Evolutionary conservation across 2,888 invertebrate species (phyloP).

Genomic region (Germaria angustata): DNA sequence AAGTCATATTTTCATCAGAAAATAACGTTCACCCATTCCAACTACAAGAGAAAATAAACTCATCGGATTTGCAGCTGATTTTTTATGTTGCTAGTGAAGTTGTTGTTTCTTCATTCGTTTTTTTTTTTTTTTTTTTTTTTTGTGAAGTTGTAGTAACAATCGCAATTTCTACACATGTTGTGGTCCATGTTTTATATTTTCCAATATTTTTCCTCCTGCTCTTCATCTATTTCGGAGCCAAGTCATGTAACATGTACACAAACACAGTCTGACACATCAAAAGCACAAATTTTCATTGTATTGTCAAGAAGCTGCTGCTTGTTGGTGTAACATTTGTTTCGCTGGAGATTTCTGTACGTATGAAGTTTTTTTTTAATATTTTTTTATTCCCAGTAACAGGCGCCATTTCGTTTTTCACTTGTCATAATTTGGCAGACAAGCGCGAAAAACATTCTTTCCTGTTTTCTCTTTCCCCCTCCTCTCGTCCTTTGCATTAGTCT

Average conservation of each 20-base stretch:
- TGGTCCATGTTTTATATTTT: constrained; percentile 54
- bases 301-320: constrained; percentile 16
- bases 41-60: constrained; percentile 19
- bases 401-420: constrained; percentile 65
- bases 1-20: constrained; percentile 11
- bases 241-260: constrained; percentile 13
- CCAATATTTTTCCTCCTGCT: neutral
- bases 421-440: constrained; percentile 69
- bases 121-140: neutral
- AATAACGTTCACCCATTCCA: neutral
- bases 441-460: constrained; percentile 63
- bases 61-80: constrained; percentile 6
- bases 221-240: neutral
- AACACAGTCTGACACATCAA: neutral
- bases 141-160: constrained; percentile 25
- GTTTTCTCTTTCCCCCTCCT: neutral
- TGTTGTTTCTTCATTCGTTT: neutral
- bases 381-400: constrained; percentile 46
- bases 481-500: neutral
- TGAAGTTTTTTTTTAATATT: constrained; percentile 2
- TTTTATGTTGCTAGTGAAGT: neutral
- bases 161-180: constrained; percentile 58
- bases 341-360: constrained; percentile 44
- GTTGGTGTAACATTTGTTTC: constrained; percentile 55
- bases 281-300: constrained; percentile 35